These are phyloP conservation scores for Mycalesis mineus DNA, from an alignment of 2,888 invertebrate genomes.

Conservation along the genomic window DNA sequence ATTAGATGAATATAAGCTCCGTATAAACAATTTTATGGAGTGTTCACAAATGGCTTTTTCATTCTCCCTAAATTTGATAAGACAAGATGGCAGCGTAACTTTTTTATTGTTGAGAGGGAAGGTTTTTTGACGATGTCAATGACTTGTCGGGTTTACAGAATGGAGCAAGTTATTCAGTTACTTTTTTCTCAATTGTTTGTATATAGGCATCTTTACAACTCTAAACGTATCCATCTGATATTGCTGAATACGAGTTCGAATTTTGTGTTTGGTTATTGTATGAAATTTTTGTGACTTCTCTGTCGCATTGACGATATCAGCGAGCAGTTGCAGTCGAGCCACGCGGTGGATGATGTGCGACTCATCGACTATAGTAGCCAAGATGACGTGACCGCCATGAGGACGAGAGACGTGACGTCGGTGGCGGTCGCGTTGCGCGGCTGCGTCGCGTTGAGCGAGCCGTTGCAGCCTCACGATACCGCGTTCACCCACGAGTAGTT, in stretches of 20 bases:
- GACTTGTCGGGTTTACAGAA: background rate
- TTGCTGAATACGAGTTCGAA: too few species aligned
- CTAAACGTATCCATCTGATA: too few species aligned
- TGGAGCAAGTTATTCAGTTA: background rate
- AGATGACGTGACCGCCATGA: slow-evolving; percentile 90
- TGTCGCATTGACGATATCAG: slow-evolving; percentile 69
- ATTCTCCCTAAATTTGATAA: background rate
- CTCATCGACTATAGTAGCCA: slow-evolving; percentile 96
- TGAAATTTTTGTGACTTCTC: too few species aligned
- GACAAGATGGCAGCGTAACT: background rate
- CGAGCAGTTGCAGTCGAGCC: slow-evolving; percentile 55
- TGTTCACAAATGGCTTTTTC: slow-evolving; percentile 1
- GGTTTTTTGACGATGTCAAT: background rate
- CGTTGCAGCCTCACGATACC: slow-evolving; percentile 68
- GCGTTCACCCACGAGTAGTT: slow-evolving; percentile 72
- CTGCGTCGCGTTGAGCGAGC: slow-evolving; percentile 55
- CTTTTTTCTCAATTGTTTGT: background rate
- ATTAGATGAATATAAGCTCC: slow-evolving; percentile 22
- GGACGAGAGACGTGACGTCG: slow-evolving; percentile 82
- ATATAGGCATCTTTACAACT: too few species aligned
- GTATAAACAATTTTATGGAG: slow-evolving; percentile 20
- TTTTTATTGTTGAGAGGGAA: background rate
- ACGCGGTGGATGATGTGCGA: slow-evolving; percentile 26
- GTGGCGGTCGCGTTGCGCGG: slow-evolving; percentile 76
- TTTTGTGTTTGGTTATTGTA: too few species aligned